Conservation (phyloP, 1,140 invertebrate species). For the Leptopilina clavipes region DNA sequence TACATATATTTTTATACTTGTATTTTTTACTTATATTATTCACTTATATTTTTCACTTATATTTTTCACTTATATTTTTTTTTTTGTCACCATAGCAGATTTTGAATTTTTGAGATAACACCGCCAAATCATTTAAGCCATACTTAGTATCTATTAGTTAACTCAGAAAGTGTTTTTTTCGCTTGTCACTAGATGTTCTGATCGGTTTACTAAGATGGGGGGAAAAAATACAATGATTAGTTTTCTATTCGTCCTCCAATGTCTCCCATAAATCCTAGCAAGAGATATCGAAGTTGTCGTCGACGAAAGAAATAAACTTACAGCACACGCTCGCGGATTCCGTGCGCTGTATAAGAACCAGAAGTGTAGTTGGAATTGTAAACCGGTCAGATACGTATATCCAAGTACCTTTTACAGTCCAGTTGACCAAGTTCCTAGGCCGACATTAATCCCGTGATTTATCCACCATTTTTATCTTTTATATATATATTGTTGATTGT, state of each 20-base stretch:
- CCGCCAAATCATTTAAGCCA: not conserved
- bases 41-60: too few species aligned
- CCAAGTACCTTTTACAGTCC: not conserved
- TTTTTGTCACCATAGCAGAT: too few species aligned
- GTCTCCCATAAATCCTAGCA: constrained; percentile 7
- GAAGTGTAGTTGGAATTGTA: constrained; percentile 8
- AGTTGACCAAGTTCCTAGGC: not conserved
- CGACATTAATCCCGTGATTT: not conserved
- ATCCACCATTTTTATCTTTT: not conserved
- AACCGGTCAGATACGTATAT: constrained; percentile 12
- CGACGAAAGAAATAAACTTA: constrained; percentile 7
- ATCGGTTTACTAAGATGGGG: constrained; percentile 4
- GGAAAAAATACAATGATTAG: not conserved
- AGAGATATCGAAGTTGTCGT: constrained; percentile 27
- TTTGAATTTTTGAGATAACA: too few species aligned
- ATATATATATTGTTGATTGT: not conserved
- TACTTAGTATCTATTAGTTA: constrained; percentile 26
- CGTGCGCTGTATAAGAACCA: not conserved
- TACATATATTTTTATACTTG: too few species aligned
- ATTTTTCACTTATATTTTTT: too few species aligned
- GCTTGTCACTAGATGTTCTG: not conserved
- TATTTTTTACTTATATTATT: too few species aligned
- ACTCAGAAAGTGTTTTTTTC: not conserved
- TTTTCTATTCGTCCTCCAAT: constrained; percentile 30
- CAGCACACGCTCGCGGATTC: constrained; percentile 19